Evolutionary conservation across 2,888 invertebrate species (phyloP).

Genomic region (Noctua janthina): DNA sequence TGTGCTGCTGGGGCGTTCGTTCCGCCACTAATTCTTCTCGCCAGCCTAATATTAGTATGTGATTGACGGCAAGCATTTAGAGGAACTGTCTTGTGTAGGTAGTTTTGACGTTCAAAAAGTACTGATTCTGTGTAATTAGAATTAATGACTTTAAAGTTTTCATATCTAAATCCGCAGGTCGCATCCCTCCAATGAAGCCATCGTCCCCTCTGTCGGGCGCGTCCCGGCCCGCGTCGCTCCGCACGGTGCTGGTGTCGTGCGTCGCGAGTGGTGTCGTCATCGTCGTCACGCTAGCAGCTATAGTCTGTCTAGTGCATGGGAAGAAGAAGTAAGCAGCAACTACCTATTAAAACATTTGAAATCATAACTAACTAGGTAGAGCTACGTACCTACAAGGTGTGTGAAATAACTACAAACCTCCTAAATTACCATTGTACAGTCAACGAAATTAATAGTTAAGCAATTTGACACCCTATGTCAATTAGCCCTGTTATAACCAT

Average conservation of each 20-base stretch:
- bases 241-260: constrained; percentile 84
- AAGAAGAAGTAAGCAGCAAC: constrained; percentile 79
- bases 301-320: constrained; percentile 83
- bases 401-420: neutral
- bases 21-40: neutral
- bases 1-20: neutral
- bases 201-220: constrained; percentile 82
- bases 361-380: neutral
- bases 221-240: constrained; percentile 76
- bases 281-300: constrained; percentile 81
- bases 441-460: neutral
- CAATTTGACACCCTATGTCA: neutral
- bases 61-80: neutral
- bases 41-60: neutral
- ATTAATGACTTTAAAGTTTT: neutral
- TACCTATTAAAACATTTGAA: neutral
- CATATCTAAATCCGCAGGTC: constrained; percentile 73
- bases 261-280: constrained; percentile 84
- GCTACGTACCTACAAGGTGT: neutral
- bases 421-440: neutral
- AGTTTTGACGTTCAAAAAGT: neutral
- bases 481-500: neutral
- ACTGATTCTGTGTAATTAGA: neutral
- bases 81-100: neutral
- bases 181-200: constrained; percentile 84